Evolutionary conservation across 2,113 vertebrate genomes (phyloP).

Genomic region (Pangasianodon gigas): DNA sequence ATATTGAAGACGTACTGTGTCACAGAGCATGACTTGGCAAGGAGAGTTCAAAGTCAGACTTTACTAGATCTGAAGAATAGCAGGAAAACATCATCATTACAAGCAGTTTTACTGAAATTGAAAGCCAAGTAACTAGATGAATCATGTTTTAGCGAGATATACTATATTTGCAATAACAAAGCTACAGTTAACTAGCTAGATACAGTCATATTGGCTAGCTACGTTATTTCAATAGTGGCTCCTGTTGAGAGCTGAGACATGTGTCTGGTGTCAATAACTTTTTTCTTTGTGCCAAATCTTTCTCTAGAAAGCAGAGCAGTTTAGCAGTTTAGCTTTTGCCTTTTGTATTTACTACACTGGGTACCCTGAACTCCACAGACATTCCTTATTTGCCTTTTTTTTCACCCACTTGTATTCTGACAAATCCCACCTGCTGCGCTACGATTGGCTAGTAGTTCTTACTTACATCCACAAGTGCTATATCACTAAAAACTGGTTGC

Average conservation of each 20-base stretch:
- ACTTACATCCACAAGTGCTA: not conserved
- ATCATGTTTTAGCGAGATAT: not conserved
- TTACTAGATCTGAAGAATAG: not conserved
- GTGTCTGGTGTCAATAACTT: not conserved
- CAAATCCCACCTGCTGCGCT: not conserved
- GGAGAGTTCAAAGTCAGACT: not conserved
- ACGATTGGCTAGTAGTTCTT: not conserved
- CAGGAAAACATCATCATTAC: not conserved
- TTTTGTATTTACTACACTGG: not conserved
- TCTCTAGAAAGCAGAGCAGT: not conserved
- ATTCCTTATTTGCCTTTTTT: not conserved
- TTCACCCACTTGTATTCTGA: not conserved
- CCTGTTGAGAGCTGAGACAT: not conserved
- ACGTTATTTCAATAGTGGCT: not conserved
- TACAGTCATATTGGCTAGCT: not conserved
- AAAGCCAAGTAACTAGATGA: not conserved
- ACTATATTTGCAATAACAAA: not conserved
- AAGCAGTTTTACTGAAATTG: not conserved
- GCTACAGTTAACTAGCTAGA: not conserved
- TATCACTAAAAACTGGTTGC: not conserved
- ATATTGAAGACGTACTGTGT: not conserved
- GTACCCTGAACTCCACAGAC: not conserved
- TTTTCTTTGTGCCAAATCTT: not conserved
- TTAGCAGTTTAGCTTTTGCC: not conserved
- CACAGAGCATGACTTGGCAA: not conserved